These are phyloP conservation scores for Drosophila oshimai DNA, from an alignment of 1,140 invertebrate species.

Conservation along the genomic window DNA sequence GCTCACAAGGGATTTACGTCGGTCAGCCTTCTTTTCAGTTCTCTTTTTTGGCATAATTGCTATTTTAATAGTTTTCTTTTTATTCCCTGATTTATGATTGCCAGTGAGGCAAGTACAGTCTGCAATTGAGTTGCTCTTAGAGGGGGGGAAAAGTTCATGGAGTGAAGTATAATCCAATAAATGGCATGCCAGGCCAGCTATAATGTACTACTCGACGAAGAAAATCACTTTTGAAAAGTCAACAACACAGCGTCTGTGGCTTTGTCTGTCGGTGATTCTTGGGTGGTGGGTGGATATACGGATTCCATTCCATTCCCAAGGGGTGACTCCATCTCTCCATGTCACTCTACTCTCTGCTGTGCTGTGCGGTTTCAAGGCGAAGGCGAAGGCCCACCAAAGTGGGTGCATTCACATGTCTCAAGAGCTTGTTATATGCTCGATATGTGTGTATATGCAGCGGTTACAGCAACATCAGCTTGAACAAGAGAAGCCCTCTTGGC, in stretches of 20 bases:
- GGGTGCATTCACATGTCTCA: slow-evolving; percentile 83
- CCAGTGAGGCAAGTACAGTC: slow-evolving; percentile 14
- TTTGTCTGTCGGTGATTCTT: slow-evolving; percentile 9
- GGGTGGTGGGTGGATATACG: neutral
- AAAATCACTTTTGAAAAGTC: slow-evolving; percentile 81
- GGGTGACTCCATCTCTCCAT: slow-evolving; percentile 41
- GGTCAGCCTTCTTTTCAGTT: slow-evolving; percentile 16
- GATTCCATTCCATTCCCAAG: too few relatives aligned
- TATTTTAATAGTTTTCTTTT: slow-evolving; percentile 63
- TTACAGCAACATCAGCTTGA: slow-evolving; percentile 23
- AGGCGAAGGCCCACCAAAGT: slow-evolving; percentile 71
- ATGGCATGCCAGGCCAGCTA: slow-evolving; percentile 70
- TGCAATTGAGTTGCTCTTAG: slow-evolving; percentile 46
- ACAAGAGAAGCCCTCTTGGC: slow-evolving; percentile 11
- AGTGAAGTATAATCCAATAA: slow-evolving; percentile 68
- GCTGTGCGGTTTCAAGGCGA: slow-evolving; percentile 55
- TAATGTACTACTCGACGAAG: slow-evolving; percentile 73
- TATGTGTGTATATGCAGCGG: slow-evolving; percentile 44
- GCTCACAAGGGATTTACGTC: slow-evolving; percentile 44
- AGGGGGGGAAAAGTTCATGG: neutral
- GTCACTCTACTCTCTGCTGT: too few relatives aligned
- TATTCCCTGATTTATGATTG: slow-evolving; percentile 34
- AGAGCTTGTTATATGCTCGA: slow-evolving; percentile 83
- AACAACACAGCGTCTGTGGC: slow-evolving; percentile 62
- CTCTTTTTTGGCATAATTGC: slow-evolving; percentile 61